Conservation (phyloP, 2,888 invertebrate genomes). For the Cyclophora punctaria region DNA sequence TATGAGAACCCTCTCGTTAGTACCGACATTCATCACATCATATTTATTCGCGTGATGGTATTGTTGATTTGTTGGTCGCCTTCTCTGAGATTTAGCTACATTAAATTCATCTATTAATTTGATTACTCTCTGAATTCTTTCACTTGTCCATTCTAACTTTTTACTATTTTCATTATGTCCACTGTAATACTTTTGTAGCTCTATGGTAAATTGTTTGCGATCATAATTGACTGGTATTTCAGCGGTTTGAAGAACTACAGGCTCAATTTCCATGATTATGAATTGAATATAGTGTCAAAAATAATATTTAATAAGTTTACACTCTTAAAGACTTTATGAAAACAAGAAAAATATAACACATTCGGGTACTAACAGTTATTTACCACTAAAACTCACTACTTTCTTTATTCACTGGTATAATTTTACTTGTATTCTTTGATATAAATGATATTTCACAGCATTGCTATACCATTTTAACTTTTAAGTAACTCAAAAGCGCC, state of each 20-base stretch:
- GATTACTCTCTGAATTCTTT: slow-evolving; percentile 9
- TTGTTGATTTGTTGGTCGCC: slow-evolving; percentile 7
- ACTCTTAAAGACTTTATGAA: too few species aligned
- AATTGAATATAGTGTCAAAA: too few species aligned
- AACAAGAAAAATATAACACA: too few species aligned
- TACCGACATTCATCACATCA: slow-evolving; percentile 12
- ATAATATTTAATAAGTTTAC: too few species aligned
- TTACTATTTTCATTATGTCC: slow-evolving; percentile 9
- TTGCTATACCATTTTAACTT: too few species aligned
- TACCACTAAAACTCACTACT: too few species aligned
- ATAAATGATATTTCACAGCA: too few species aligned
- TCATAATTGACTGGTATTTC: background rate
- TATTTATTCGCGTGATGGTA: slow-evolving; percentile 19
- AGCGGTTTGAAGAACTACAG: background rate
- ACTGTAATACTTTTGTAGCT: slow-evolving; percentile 11
- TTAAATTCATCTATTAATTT: slow-evolving; percentile 7
- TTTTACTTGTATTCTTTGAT: too few species aligned
- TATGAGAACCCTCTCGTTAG: slow-evolving; percentile 14
- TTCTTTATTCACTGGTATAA: too few species aligned
- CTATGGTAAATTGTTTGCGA: slow-evolving; percentile 5
- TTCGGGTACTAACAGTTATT: too few species aligned
- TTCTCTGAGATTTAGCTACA: slow-evolving; percentile 1
- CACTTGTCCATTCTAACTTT: slow-evolving; percentile 10
- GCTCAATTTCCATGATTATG: too few species aligned
- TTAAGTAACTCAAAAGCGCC: too few species aligned